Evolutionary conservation across 2,113 vertebrate species (phyloP).

Genomic region (rat (Rattus norvegicus)): DNA sequence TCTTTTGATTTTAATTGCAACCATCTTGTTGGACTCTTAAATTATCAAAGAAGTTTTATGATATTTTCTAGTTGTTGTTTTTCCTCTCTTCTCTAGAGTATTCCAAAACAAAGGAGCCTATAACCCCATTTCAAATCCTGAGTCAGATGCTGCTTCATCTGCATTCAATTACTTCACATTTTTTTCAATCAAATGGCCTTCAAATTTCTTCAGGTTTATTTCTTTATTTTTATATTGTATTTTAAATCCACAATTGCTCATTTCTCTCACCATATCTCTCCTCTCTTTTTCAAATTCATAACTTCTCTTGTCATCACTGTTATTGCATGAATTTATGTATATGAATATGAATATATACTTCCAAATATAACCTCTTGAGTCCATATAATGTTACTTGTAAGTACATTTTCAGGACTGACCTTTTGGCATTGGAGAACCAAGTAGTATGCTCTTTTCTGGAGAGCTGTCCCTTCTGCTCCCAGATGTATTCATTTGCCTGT

Average conservation of each 20-base stretch:
- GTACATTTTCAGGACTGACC: not conserved
- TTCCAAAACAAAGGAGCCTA: not conserved
- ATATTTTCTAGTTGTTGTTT: not conserved
- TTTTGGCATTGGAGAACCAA: not conserved
- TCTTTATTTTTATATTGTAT: not conserved
- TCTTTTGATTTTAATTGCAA: not conserved
- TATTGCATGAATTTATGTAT: not conserved
- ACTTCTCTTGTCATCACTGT: not conserved
- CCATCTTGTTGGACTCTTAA: not conserved
- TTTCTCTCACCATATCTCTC: not conserved
- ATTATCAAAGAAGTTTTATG: not conserved
- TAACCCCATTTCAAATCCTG: not conserved
- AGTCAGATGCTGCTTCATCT: not conserved
- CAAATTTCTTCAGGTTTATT: not conserved
- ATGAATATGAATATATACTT: not conserved
- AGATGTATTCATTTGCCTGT: not conserved
- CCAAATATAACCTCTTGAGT: not conserved
- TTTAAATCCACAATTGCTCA: not conserved
- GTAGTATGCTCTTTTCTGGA: not conserved
- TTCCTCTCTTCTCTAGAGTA: not conserved
- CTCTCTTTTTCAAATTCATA: not conserved
- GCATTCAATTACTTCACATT: not conserved
- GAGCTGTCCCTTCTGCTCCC: not conserved
- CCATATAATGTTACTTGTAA: not conserved
- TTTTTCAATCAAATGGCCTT: not conserved